Percentiles rank a stretch among this genome's conserved stretches.
Evolutionary conservation across 2,113 vertebrate species (phyloP).

Genomic region (Menura novaehollandiae): DNA sequence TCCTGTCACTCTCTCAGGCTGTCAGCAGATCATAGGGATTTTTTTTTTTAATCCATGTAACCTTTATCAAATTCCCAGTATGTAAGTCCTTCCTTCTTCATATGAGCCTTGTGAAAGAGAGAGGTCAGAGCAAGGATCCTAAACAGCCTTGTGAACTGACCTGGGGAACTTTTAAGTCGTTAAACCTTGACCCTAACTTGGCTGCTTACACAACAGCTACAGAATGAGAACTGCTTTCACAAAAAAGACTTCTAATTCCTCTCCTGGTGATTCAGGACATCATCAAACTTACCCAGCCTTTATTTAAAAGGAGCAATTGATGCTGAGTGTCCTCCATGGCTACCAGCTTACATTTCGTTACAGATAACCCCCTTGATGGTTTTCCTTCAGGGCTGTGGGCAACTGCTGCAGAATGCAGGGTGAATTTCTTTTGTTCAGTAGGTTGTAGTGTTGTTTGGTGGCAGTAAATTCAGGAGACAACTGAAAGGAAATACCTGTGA

Average conservation of each 20-base stretch:
- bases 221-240: neutral
- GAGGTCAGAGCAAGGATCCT: neutral
- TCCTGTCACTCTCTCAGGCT: neutral
- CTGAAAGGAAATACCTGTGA: neutral
- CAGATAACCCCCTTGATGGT: neutral
- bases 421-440: neutral
- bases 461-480: neutral
- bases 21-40: fast-evolving
- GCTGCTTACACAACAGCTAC: neutral
- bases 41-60: neutral
- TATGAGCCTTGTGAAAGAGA: neutral
- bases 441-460: fast-evolving
- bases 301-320: neutral
- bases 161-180: neutral
- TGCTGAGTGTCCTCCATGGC: neutral
- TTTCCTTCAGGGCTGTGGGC: neutral
- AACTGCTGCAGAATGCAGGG: neutral
- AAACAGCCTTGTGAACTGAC: neutral
- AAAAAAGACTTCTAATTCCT: neutral
- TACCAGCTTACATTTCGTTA: neutral
- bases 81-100: neutral
- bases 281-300: neutral
- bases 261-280: neutral
- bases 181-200: neutral
- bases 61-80: neutral